Conservation (phyloP, 2,113 vertebrate species). For the Canis aureus region DNA sequence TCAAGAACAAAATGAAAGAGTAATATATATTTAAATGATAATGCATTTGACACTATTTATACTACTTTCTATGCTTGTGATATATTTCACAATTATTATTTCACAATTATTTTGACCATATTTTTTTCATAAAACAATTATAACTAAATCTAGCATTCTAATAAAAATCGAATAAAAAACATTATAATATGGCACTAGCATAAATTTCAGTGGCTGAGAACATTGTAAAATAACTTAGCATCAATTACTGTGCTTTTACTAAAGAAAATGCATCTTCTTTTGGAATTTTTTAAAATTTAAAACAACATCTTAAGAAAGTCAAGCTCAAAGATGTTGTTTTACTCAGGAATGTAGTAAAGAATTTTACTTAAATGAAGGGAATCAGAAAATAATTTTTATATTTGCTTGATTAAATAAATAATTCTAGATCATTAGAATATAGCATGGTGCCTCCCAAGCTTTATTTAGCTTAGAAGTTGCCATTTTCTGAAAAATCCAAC, state of each 20-base stretch:
- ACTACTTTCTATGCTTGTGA: background rate
- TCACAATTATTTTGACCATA: too few species aligned
- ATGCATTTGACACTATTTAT: background rate
- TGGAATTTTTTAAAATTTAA: background rate
- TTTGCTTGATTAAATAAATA: background rate
- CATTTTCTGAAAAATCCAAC: background rate
- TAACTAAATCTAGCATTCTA: background rate
- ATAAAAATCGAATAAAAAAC: background rate
- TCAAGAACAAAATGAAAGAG: background rate
- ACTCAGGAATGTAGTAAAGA: background rate
- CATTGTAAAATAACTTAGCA: background rate
- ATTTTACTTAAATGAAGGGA: background rate
- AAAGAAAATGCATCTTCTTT: background rate
- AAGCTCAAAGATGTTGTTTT: background rate
- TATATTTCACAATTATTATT: too few species aligned
- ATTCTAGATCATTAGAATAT: rapidly evolving
- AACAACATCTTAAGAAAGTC: background rate
- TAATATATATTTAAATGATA: rapidly evolving
- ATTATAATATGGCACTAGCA: background rate
- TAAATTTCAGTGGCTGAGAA: background rate
- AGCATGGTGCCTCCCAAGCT: background rate
- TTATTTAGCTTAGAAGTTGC: background rate
- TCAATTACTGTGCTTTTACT: background rate
- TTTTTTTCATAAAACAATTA: constrained; percentile 19
- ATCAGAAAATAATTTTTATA: background rate